Conservation (phyloP, 2,113 vertebrate genomes). For the Camelus dromedarius region DNA sequence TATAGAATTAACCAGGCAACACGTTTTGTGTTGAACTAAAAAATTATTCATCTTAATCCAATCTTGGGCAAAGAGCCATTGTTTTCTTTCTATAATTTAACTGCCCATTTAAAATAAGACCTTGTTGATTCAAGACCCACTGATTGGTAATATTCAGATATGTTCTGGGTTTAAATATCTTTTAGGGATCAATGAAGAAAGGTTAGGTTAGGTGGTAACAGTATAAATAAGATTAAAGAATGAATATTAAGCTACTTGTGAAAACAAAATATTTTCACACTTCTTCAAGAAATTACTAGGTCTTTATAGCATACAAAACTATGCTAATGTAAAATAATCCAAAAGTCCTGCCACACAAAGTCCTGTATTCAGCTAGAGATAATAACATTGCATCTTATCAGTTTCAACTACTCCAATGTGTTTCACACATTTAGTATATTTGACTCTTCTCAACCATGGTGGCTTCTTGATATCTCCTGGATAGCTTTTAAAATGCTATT, state of each 20-base stretch:
- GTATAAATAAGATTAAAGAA: neutral
- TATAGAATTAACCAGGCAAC: neutral
- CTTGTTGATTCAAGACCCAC: neutral
- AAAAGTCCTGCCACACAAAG: neutral
- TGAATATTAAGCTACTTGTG: neutral
- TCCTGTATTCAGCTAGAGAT: neutral
- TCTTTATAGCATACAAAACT: neutral
- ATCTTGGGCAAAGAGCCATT: neutral
- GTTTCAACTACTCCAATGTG: neutral
- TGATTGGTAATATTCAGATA: neutral
- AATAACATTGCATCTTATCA: neutral
- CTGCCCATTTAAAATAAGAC: neutral
- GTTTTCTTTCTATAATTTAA: neutral
- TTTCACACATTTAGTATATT: neutral
- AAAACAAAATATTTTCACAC: constrained; percentile 31
- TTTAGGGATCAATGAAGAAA: neutral
- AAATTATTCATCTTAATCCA: neutral
- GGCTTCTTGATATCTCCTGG: neutral
- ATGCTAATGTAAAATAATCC: neutral
- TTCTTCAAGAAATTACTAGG: neutral
- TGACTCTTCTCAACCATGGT: neutral
- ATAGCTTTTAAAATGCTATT: neutral
- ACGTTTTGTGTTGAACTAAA: neutral
- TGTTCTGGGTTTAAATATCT: neutral
- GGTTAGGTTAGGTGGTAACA: neutral